Conservation (phyloP, 1,140 invertebrate genomes). For the Pseudobourletiella spinata region DNA sequence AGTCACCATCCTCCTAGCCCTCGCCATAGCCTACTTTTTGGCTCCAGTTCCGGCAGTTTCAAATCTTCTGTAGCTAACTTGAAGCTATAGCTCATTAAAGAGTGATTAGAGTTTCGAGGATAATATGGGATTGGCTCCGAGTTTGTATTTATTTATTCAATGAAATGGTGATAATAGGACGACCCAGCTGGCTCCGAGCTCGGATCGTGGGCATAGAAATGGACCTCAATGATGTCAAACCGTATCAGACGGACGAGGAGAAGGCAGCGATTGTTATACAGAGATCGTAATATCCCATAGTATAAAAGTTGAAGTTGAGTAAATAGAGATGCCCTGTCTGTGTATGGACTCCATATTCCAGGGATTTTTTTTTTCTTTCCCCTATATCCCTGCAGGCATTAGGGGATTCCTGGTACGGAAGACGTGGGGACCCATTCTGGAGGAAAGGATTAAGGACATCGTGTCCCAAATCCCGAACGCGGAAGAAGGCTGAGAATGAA, state of each 20-base stretch:
- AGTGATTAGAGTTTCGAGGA: too few relatives aligned
- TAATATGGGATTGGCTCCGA: too few relatives aligned
- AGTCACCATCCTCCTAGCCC: too few relatives aligned
- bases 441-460: slow-evolving; percentile 43
- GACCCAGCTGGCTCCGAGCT: slow-evolving; percentile 15
- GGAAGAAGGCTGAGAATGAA: slow-evolving; percentile 38
- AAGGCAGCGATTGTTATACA: slow-evolving; percentile 56
- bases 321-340: neutral
- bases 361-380: neutral
- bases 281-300: slow-evolving; percentile 48
- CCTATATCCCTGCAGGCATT: slow-evolving; percentile 46
- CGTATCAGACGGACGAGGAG: slow-evolving; percentile 42
- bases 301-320: neutral
- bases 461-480: slow-evolving; percentile 42
- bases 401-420: slow-evolving; percentile 55
- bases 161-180: too few relatives aligned
- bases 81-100: too few relatives aligned
- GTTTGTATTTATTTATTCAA: too few relatives aligned
- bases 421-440: slow-evolving; percentile 50
- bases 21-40: too few relatives aligned
- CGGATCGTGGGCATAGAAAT: slow-evolving; percentile 18
- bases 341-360: neutral
- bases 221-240: slow-evolving; percentile 24
- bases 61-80: too few relatives aligned
- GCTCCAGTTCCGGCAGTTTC: too few relatives aligned